Evolutionary conservation across 2,888 invertebrate genomes (phyloP).

Genomic region (Cylloceria caligata): DNA sequence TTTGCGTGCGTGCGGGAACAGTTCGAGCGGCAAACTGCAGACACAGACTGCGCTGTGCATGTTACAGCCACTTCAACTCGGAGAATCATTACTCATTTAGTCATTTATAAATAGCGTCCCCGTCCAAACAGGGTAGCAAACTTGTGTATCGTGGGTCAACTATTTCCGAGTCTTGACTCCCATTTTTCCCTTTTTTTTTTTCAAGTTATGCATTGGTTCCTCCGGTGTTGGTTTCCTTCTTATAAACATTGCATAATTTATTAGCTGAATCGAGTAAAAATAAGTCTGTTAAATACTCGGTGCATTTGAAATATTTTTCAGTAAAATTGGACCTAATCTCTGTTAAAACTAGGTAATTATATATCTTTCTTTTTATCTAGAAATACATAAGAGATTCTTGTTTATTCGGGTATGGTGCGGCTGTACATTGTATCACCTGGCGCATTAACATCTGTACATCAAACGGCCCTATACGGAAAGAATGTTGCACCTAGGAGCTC

Average conservation of each 20-base stretch:
- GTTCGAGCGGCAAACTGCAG: constrained; percentile 44
- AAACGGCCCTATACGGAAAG: no score
- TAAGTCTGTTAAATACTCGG: no score
- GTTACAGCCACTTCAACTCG: constrained; percentile 33
- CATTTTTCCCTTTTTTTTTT: constrained; percentile 3
- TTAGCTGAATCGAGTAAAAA: no score
- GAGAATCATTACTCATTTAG: constrained; percentile 64
- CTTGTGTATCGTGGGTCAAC: constrained; percentile 9
- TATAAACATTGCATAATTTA: background rate
- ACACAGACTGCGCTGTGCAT: constrained; percentile 28
- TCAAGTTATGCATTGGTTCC: background rate
- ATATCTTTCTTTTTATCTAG: no score
- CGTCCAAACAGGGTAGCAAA: constrained; percentile 43
- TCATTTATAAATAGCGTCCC: constrained; percentile 64
- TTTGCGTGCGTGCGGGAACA: constrained; percentile 64
- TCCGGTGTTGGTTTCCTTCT: background rate
- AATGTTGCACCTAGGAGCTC: no score
- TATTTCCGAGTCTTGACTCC: constrained; percentile 1
- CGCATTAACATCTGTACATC: no score
- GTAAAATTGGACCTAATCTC: no score
- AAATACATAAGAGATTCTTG: no score
- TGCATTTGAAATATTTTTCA: no score
- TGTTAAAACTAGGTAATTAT: no score
- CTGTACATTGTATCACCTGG: no score
- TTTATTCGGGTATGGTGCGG: no score